Evolutionary conservation across 2,113 vertebrate species (phyloP), one percentile per base, ranked within the genome.

Genomic region (human (Homo sapiens)): DNA sequence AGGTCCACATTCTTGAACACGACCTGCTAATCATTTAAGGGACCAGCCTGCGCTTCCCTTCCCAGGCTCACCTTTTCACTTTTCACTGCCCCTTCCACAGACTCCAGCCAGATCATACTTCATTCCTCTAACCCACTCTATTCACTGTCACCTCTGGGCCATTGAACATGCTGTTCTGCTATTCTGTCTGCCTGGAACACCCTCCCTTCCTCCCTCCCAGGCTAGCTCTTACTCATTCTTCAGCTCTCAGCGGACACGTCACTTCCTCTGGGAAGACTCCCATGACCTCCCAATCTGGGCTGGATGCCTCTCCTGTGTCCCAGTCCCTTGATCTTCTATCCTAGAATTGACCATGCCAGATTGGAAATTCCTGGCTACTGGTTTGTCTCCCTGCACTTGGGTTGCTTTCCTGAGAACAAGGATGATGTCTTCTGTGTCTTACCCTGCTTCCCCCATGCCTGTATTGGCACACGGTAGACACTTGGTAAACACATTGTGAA

Each of bases 241-340:
- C 40, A 27, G 75, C 48, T 92, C 95, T 96, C 88, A 96, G 88
- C 30, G 0, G 13, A 95, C 78, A 32, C 16, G 25, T 97, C 95
- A 96, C 97, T 98, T 98, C 97, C 98, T 96, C 93, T 97, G 90
- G 93, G 94, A 97, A 98, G 97, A 78, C 97, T 96, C 92, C 94
- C 2, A 72, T 96, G 92, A 94, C 95, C 94, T 98, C 97, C 83
- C 18, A 2, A 90, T 23, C 85, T 84, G 40, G 88, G 84, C 93
- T 32, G 87, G 57, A 16, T 78, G 80, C 57, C 38, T 87, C 79
- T 93, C 35, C 35, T 76, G 1, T 25, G n/a, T 95, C 61, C 55
- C 64, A 48, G 78, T 32, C 43, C 55, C 25, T 14, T 20, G 11
- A 90, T 86, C 45, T 89, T 84, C n/a, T 35, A n/a, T n/a, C 57